These are phyloP conservation scores for Theodoxus fluviatilis DNA, from an alignment of 2,888 invertebrate genomes.

Conservation along the genomic window DNA sequence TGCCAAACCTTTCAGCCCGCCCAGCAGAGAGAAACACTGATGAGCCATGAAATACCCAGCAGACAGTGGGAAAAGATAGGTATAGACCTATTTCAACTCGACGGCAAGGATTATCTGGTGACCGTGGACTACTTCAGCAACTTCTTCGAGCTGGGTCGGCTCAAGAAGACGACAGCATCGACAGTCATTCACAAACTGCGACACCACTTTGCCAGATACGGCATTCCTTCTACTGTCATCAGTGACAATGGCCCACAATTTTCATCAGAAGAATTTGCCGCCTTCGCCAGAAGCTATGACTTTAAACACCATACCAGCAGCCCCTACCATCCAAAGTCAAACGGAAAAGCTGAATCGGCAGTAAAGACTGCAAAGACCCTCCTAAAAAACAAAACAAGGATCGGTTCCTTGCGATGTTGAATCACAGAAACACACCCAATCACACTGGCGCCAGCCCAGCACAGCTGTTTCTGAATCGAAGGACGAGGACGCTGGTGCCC, in stretches of 20 bases:
- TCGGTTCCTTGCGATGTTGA: constrained; percentile 13
- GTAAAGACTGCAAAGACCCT: constrained; percentile 20
- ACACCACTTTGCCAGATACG: neutral
- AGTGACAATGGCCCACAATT: too few relatives aligned
- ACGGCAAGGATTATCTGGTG: neutral
- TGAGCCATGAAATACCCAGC: neutral
- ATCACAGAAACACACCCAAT: constrained; percentile 8
- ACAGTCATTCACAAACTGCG: constrained; percentile 1
- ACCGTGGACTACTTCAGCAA: neutral
- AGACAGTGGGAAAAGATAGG: neutral
- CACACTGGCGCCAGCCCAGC: constrained; percentile 4
- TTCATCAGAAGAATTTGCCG: too few relatives aligned
- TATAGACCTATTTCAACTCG: neutral
- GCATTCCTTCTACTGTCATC: too few relatives aligned
- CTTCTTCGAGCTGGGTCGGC: neutral
- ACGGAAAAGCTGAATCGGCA: neutral
- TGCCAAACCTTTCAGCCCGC: constrained; percentile 3
- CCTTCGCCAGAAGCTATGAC: too few relatives aligned
- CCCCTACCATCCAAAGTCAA: too few relatives aligned
- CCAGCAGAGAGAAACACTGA: neutral
- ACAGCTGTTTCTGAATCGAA: neutral
- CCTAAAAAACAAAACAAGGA: constrained; percentile 12
- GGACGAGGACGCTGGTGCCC: constrained; percentile 13
- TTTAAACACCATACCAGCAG: too few relatives aligned
- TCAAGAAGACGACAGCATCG: neutral